Conservation (phyloP, 2,888 invertebrate genomes). For the Pseudeuparius sepicola region DNA sequence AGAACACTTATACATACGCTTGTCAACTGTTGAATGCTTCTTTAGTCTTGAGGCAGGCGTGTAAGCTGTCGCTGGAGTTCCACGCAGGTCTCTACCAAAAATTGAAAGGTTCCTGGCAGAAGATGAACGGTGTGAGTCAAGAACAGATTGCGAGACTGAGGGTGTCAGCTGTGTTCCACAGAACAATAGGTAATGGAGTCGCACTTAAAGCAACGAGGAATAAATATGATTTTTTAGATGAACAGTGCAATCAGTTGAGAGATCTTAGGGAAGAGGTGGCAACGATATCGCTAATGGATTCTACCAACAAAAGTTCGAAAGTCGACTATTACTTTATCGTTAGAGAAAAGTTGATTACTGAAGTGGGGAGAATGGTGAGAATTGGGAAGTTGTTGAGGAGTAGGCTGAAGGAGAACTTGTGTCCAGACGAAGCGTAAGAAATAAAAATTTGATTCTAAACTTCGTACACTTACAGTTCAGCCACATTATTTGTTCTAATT, state of each 20-base stretch:
- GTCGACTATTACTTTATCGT: conserved; percentile 48
- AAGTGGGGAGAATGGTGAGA: conserved; percentile 62
- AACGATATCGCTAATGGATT: conserved; percentile 39
- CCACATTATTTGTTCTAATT: conserved; percentile 29
- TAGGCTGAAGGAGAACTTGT: conserved; percentile 50
- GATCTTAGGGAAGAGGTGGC: conserved; percentile 50
- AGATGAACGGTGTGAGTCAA: conserved; percentile 57
- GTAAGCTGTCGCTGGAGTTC: conserved; percentile 50
- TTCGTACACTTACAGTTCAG: conserved; percentile 24
- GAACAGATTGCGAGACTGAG: conserved; percentile 67
- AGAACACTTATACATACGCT: conserved; percentile 76
- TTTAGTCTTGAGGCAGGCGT: conserved; percentile 59
- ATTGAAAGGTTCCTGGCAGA: conserved; percentile 58
- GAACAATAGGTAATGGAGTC: too few relatives aligned
- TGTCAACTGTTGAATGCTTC: conserved; percentile 68
- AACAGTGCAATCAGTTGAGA: conserved; percentile 52
- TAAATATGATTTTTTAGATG: too few relatives aligned
- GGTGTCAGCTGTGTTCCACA: conserved; percentile 66
- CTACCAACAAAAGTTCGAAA: conserved; percentile 37
- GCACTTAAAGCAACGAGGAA: too few relatives aligned
- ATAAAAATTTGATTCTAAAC: conserved; percentile 7
- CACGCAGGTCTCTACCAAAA: conserved; percentile 47
- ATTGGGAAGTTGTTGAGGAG: conserved; percentile 57
- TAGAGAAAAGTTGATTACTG: conserved; percentile 55
- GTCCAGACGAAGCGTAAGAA: conserved; percentile 27